phyloP scores from a whole-genome alignment of 2,888 invertebrate species.

The Netelia melanura region DNA sequence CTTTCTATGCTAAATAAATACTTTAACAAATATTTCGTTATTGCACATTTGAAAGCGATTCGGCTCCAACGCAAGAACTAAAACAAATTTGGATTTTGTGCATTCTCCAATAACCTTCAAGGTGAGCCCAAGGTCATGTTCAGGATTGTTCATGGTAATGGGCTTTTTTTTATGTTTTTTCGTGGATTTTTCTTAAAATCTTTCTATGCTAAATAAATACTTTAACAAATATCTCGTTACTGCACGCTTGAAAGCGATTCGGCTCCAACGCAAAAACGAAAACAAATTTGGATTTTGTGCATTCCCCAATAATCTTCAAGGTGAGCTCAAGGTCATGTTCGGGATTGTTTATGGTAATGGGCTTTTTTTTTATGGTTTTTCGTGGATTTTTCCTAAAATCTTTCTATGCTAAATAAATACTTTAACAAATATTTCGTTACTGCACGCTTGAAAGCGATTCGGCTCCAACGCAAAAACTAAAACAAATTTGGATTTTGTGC shows the following conservation, averaged over 20 bases:
- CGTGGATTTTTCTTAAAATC: background rate
- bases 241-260: background rate
- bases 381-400: background rate
- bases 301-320: background rate
- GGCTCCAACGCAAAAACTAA: background rate
- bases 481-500: background rate
- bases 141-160: background rate
- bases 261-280: background rate
- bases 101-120: background rate
- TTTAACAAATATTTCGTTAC: conserved; percentile 2
- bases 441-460: background rate
- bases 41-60: conserved; percentile 1
- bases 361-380: conserved; percentile 5
- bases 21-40: conserved; percentile 1
- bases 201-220: background rate
- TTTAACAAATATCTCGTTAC: conserved; percentile 2
- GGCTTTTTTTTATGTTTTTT: background rate
- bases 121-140: conserved; percentile 6
- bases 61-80: background rate
- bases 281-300: background rate
- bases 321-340: conserved; percentile 9
- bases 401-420: background rate
- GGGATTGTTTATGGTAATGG: conserved; percentile 12
- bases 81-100: background rate
- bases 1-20: background rate